Evolutionary conservation across 2,888 invertebrate genomes (phyloP).

Genomic region (Vannuccia rotundouncinata): DNA sequence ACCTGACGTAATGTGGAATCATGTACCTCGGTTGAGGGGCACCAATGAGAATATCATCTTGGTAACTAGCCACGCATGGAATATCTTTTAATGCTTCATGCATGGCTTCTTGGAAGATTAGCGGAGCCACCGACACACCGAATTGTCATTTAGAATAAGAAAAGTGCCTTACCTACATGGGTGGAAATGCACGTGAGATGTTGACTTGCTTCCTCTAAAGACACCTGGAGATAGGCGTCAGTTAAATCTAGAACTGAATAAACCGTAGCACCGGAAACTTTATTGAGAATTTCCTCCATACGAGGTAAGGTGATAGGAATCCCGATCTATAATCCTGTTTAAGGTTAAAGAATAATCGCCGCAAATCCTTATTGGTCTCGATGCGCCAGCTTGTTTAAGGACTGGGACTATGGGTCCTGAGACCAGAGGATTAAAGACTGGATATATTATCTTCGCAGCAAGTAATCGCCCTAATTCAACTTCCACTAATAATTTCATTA

Average conservation of each 20-base stretch:
- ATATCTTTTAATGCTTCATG: slow-evolving; percentile 34
- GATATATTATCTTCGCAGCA: slow-evolving; percentile 15
- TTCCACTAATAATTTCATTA: slow-evolving; percentile 23
- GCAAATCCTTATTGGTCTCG: slow-evolving; percentile 18
- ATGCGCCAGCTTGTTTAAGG: background rate
- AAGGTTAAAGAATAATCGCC: slow-evolving; percentile 29
- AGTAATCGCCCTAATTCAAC: background rate
- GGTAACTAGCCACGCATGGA: slow-evolving; percentile 33
- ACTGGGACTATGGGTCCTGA: slow-evolving; percentile 21
- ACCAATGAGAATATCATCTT: slow-evolving; percentile 34
- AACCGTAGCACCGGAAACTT: slow-evolving; percentile 17
- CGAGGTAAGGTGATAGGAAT: slow-evolving; percentile 29
- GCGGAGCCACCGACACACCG: slow-evolving; percentile 37
- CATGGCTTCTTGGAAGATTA: slow-evolving; percentile 38
- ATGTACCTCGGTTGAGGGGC: slow-evolving; percentile 24
- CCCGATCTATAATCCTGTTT: slow-evolving; percentile 28
- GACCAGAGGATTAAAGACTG: slow-evolving; percentile 7
- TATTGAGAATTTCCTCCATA: slow-evolving; percentile 33
- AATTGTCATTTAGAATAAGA: slow-evolving; percentile 33
- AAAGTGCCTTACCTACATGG: slow-evolving; percentile 34
- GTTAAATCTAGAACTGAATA: slow-evolving; percentile 34
- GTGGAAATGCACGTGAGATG: slow-evolving; percentile 36
- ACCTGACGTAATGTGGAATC: slow-evolving; percentile 30
- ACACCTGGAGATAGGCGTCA: slow-evolving; percentile 34
- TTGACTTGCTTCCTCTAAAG: slow-evolving; percentile 10